Percentiles rank a stretch among this genome's conserved stretches.
phyloP scores from a whole-genome alignment of 2,797 vertebrate species.

The Lemur catta region DNA sequence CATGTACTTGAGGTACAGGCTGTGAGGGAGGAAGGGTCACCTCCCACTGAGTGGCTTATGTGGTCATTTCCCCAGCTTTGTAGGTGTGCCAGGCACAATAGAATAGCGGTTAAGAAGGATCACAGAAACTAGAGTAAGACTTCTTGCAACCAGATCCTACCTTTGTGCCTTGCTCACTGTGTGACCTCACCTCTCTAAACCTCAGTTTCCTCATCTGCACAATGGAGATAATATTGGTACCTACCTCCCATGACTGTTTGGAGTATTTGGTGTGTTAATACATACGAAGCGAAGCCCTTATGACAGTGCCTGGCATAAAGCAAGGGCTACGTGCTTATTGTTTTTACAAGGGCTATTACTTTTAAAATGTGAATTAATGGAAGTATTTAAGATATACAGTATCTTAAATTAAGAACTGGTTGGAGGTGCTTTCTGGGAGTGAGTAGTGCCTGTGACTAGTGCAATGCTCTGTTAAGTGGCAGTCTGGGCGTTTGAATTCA shows the following conservation, averaged over 20 bases:
- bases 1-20: not conserved
- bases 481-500: not conserved
- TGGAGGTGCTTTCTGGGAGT: not conserved
- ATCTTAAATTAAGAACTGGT: no score
- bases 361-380: not conserved
- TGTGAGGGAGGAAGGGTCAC: slow-evolving; percentile 1
- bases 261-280: not conserved
- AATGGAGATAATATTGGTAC: not conserved
- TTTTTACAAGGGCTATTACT: not conserved
- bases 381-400: not conserved
- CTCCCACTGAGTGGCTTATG: not conserved
- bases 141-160: not conserved
- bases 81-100: not conserved
- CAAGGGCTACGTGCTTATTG: not conserved
- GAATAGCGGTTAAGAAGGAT: not conserved
- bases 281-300: not conserved
- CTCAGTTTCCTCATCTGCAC: not conserved
- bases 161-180: not conserved
- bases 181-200: not conserved
- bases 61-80: not conserved
- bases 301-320: not conserved
- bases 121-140: not conserved
- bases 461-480: not conserved
- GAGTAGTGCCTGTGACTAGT: not conserved
- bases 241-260: not conserved